Evolutionary conservation across 2,888 invertebrate genomes (phyloP), one percentile per base, ranked within the genome.

Genomic region (Agrenia bidenticulata): DNA sequence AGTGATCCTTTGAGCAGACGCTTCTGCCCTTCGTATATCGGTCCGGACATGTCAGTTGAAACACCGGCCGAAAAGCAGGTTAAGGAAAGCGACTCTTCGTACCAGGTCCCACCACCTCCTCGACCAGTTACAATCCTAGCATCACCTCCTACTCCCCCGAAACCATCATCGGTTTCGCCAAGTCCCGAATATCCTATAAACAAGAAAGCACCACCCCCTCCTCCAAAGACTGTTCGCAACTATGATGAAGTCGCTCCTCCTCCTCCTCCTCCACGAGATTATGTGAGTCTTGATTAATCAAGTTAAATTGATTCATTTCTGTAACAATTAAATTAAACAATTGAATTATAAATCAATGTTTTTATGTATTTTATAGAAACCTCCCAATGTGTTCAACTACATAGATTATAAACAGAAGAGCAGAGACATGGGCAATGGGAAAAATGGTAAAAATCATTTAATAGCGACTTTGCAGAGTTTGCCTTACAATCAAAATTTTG

Each of bases 261-360:
- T 4, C 72, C 74, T 13, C 59, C 60, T 19, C 74, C 71, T 0
- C 72, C 72, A 19, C 72, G 73, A 63, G 69, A 13, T 21, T 57
- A 62, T 45, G 69, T 67, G 69, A 67, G 58, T 56, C 15, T 2
- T 5, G 21, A 49, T 13, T 11, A 51, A 17, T 5, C 53, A 17
- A 19, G 15, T 11, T 2, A 15, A 21, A 37, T 53, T 11, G 24
- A 9, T 24, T 15, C 37, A 60, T 55, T 45, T 51, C 19, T 11
- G 26, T 15, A 53, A 5, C 50, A 5, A 5, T 15, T 24, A n/a
- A 58, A 4, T 13, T 37, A 7, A 39, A 1, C 26, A 17, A 58
- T 15, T 23, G 23, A 32, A 15, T 50, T 11, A 27, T 32, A 26
- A 24, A n/a, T n/a, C n/a, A 45, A 37, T 17, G 32, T 49, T 39